Evolutionary conservation across 1,140 invertebrate genomes (phyloP).

Genomic region (Epicauta chinensis): DNA sequence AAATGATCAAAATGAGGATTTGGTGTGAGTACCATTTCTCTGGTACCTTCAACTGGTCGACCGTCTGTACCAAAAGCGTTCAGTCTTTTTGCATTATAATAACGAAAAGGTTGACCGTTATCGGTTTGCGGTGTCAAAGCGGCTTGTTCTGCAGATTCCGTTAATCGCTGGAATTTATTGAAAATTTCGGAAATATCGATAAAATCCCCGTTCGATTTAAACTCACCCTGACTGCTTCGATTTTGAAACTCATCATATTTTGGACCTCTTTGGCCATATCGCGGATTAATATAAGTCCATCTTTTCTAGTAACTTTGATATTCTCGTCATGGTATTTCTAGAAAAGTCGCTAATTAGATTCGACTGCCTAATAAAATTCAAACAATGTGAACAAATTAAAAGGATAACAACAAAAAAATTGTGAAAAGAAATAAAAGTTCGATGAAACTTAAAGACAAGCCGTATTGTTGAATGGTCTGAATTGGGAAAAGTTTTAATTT

Average conservation of each 20-base stretch:
- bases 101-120: conserved; percentile 44
- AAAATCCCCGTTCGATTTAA: background rate
- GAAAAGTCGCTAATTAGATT: conserved; percentile 14
- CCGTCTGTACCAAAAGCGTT: conserved; percentile 66
- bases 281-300: conserved; percentile 72
- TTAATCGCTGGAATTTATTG: conserved; percentile 60
- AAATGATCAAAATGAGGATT: conserved; percentile 76
- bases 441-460: background rate
- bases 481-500: conserved; percentile 13
- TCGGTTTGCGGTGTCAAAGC: conserved; percentile 59
- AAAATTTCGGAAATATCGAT: background rate
- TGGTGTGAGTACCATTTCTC: conserved; percentile 59
- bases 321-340: conserved; percentile 71
- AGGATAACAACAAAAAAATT: background rate
- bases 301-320: conserved; percentile 65
- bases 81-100: conserved; percentile 66
- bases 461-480: background rate
- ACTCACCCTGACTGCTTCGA: conserved; percentile 81
- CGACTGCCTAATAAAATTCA: background rate
- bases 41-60: conserved; percentile 55
- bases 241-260: conserved; percentile 87
- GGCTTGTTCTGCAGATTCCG: conserved; percentile 81
- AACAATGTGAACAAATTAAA: background rate
- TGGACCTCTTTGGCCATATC: conserved; percentile 80
- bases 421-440: background rate